Evolutionary conservation across 2,797 vertebrate species (phyloP).

Genomic region (Alca torda): DNA sequence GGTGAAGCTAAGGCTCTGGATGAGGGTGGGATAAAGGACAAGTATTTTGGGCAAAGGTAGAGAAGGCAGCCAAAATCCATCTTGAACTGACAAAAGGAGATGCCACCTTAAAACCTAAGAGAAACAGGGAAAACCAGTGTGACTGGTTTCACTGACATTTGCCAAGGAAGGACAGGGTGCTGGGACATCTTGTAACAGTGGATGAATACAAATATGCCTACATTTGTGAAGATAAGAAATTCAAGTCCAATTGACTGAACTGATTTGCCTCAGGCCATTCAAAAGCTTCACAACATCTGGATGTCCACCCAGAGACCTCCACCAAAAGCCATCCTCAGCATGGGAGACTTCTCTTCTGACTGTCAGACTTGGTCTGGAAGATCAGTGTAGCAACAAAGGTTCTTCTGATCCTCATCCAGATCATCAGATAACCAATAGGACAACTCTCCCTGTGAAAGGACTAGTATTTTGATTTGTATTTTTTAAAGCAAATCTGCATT

Average conservation of each 20-base stretch:
- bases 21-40: neutral
- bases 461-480: neutral
- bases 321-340: neutral
- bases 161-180: neutral
- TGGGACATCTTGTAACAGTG: accelerated
- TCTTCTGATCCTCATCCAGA: neutral
- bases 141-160: neutral
- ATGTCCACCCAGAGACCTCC: neutral
- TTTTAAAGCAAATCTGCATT: neutral
- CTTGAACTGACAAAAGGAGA: neutral
- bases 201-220: neutral
- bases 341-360: neutral
- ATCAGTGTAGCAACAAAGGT: accelerated
- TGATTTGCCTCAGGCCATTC: neutral
- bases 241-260: neutral
- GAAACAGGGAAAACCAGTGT: neutral
- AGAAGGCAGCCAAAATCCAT: neutral
- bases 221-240: neutral
- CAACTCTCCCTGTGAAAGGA: neutral
- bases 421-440: neutral
- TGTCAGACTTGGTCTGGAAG: neutral
- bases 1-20: neutral
- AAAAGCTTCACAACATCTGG: neutral
- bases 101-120: neutral
- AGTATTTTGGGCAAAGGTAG: neutral